Base-by-base conservation (phyloP, 2,888 invertebrate genomes). In the Periphyllus acericola region DNA sequence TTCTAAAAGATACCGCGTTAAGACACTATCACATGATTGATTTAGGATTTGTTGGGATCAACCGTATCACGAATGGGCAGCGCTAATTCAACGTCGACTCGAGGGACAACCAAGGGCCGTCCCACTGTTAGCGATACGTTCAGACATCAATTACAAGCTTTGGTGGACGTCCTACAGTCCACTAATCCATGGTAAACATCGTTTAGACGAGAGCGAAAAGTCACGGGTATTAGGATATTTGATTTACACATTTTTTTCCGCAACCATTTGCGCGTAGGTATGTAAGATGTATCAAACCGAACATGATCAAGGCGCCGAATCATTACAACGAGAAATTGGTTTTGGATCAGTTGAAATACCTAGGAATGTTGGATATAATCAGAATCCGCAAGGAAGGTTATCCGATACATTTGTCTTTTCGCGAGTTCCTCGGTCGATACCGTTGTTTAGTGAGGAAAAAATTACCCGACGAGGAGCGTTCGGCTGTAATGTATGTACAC, bases 321-420 rank as follows among this genome's bases (percentile, higher is more conserved):
- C 94, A 94, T 91, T 98, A 96, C 92, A 95, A 95, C 91, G 95
- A 95, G 89, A 94, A 94, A 87, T 92, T 97, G 89, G 97, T 98
- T 2, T 92, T 96, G 90, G 97, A 97, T 91, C 98, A 98, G 92
- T 93, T 98, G 82, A 95, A 95, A 90, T 98, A 98, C 92, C 93
- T 98, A 89, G 98, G 97, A 89, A 97, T 98, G 97, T 93, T 97
- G 91, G 97, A 98, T 92, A 97, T 98, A 90, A 97, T 98, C 90
- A 93, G 97, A 89, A 98, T 98, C 90, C 93, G 97, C 9, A 95
- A 96, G 90, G 97, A 97, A 91, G 97, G 97, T 6, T 98, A 95
- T 92, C 97, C 97, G 0, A 94, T 97, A 90, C 97, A 98, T 91
- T 93, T 97, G 92, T 93, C 94, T 46, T 95, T 96, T 91, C 93